Evolutionary conservation across 2,888 invertebrate species (phyloP).

Genomic region (Ptychoptera contaminata): DNA sequence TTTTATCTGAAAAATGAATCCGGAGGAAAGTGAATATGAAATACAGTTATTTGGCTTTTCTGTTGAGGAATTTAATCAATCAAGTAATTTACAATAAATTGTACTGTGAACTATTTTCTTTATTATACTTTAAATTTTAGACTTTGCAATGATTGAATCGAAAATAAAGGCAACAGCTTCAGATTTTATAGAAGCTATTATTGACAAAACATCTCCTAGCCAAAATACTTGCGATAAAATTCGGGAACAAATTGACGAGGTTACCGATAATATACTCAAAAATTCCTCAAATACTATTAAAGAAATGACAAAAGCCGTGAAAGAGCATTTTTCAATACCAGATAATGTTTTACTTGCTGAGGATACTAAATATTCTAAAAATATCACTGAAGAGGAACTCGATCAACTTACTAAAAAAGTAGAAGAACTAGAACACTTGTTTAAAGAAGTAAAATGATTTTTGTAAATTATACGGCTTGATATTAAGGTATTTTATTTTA

Average conservation of each 20-base stretch:
- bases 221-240: neutral
- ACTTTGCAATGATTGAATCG: neutral
- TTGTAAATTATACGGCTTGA: no score
- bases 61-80: slow-evolving; percentile 16
- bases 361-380: slow-evolving; percentile 17
- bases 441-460: slow-evolving; percentile 21
- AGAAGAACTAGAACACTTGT: slow-evolving; percentile 14
- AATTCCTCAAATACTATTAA: slow-evolving; percentile 10
- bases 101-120: neutral
- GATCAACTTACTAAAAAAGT: slow-evolving; percentile 9
- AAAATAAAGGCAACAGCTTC: neutral
- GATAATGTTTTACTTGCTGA: slow-evolving; percentile 19
- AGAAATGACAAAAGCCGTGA: slow-evolving; percentile 15
- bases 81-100: slow-evolving; percentile 13
- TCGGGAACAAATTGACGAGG: neutral
- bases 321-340: slow-evolving; percentile 19
- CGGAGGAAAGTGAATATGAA: slow-evolving; percentile 15
- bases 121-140: neutral
- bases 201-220: neutral
- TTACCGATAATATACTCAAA: neutral
- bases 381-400: slow-evolving; percentile 13
- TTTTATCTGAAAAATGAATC: slow-evolving; percentile 15
- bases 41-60: slow-evolving; percentile 19
- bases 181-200: neutral
- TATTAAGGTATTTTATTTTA: neutral